Evolutionary conservation across 2,797 vertebrate genomes (phyloP), one percentile per base, ranked within the genome.

Genomic region (Leptoclinus maculatus): DNA sequence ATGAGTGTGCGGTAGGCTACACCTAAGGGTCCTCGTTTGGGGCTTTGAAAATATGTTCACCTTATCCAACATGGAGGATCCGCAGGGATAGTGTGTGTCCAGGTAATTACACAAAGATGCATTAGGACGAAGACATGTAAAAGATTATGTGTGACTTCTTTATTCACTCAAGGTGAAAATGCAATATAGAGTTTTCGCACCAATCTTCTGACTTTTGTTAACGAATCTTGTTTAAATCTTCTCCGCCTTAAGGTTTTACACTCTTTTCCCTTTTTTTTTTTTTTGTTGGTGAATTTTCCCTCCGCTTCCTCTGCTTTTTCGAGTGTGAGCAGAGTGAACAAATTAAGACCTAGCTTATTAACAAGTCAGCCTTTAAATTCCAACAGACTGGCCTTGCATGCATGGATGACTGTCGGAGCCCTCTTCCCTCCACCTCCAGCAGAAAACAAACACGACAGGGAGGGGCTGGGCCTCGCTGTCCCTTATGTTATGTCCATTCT

Each of bases 311-410:
- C 43, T 74, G 43, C 47, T 45, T 72, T 60, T 76, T 23, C 39
- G 57, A 70, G 65, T 8, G 57, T 16, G 11, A 53, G n/a, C 80
- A 45, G 27, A 11, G 21, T 66, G 71, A 81, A 60, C 76, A 77
- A 82, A 88, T 86, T 72, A 84, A 74, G 71, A 70, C 54, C 54
- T 6, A 60, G 87, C 77, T 89, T 87, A 89, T 90, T 90, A 88
- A 82, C 76, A 76, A 89, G 84, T 77, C 79, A 90, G 83, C 85
- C 87, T 89, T 89, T 84, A 90, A 91, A 93, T 91, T 81, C 78
- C 79, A 89, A 81, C 91, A 93, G 91, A 88, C 84, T 74, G 91
- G 83, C 76, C 82, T 76, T 70, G 83, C 88, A 93, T 75, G 90
- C 91, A 89, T 88, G 89, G 87, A 12, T 91, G 91, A 76, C 76